A percentile compares a stretch with the other conserved stretches of the same genome.
These are phyloP conservation scores for Umimayanthus chanpuru DNA, from an alignment of 92 coral and sea anemone genomes.

Conservation along the genomic window DNA sequence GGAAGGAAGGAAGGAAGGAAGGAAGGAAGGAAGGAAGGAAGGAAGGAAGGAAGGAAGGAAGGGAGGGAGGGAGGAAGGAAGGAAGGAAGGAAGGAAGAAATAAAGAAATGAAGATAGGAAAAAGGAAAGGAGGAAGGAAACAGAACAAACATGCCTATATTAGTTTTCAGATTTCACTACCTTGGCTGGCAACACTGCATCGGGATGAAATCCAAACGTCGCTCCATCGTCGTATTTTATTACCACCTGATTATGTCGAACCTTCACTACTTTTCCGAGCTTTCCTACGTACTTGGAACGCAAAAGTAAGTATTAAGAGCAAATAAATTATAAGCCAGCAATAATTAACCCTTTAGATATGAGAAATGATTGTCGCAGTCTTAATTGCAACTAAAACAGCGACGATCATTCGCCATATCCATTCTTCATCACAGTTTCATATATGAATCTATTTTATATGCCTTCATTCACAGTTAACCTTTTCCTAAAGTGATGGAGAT, in stretches of 20 bases:
- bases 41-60: background rate
- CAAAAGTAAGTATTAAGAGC: background rate
- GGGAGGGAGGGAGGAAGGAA: no score
- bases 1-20: background rate
- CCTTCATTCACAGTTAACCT: no score
- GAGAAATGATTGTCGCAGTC: no score
- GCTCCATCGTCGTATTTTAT: slow-evolving; percentile 12
- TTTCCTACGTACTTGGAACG: background rate
- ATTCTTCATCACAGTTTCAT: no score
- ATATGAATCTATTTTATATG: no score
- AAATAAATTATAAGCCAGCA: background rate
- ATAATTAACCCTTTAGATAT: no score
- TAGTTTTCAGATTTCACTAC: background rate
- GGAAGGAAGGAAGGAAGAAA: background rate
- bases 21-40: background rate
- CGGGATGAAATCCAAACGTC: slow-evolving; percentile 1
- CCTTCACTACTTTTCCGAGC: background rate
- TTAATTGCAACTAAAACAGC: no score
- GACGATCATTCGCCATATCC: no score
- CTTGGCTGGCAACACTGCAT: background rate
- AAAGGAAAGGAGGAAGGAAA: background rate
- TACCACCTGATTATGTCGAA: background rate
- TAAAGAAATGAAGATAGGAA: no score
- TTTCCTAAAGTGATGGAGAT: no score
- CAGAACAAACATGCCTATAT: background rate